Conservation (phyloP, 2,888 invertebrate species). For the Aleiodes testaceus region DNA sequence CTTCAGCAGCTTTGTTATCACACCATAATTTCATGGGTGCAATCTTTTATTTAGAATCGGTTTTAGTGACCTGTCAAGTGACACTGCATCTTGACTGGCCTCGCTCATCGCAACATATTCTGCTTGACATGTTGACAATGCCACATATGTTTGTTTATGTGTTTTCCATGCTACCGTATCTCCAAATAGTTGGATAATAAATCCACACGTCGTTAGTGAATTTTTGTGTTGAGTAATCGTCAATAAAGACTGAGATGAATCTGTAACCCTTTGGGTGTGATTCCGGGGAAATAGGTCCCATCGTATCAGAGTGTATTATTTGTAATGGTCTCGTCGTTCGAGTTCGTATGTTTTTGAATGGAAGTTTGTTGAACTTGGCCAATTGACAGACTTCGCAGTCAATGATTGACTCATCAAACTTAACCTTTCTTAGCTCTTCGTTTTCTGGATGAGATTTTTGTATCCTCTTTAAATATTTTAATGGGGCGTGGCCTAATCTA, state of each 20-base stretch:
- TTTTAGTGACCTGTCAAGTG: constrained; percentile 41
- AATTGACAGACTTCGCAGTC: constrained; percentile 53
- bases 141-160: constrained; percentile 40
- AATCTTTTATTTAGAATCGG: constrained; percentile 35
- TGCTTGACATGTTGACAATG: constrained; percentile 41
- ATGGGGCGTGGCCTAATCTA: constrained; percentile 50
- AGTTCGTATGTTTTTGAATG: constrained; percentile 43
- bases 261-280: constrained; percentile 43
- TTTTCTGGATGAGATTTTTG: constrained; percentile 46
- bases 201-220: constrained; percentile 43
- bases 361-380: neutral
- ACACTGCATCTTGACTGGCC: constrained; percentile 42
- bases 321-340: constrained; percentile 46
- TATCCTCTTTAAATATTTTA: constrained; percentile 51
- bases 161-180: constrained; percentile 44
- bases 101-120: constrained; percentile 38
- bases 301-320: constrained; percentile 49
- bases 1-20: neutral
- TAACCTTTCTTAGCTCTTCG: constrained; percentile 47
- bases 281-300: constrained; percentile 50
- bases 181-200: constrained; percentile 40
- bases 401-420: constrained; percentile 54
- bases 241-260: constrained; percentile 48
- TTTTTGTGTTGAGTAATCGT: constrained; percentile 49
- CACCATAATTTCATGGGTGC: constrained; percentile 36